Evolutionary conservation across 2,888 invertebrate species (phyloP), one percentile per base, ranked within the genome.

Genomic region (Linyphia triangularis): DNA sequence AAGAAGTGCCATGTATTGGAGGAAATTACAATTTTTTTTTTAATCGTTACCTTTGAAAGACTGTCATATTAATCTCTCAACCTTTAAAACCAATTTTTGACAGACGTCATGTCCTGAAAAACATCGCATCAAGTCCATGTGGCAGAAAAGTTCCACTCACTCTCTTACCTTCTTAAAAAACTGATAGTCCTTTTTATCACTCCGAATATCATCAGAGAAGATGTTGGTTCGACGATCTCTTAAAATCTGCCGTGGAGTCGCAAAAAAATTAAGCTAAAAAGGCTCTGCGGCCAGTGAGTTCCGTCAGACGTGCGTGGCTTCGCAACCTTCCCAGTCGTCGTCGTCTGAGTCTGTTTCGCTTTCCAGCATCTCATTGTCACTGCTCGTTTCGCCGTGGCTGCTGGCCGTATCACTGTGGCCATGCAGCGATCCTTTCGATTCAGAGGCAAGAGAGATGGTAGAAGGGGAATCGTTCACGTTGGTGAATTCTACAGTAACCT

Each of bases 311-410:
- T 86, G 83, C 13, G 86, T 83, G 2, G 86, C 89, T 61, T 89
- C 86, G 82, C 88, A 88, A 30, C 81, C 77, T 70, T 81, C 84
- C 89, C 90, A 89, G 7, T 90, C 90, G 24, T 82, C 86, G 26
- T 90, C 90, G 16, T 90, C 81, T 0, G 81, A 75, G 19, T 89
- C 89, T 9, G 79, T 84, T 26, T 89, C 86, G 57, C 65, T 81
- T 19, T 90, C 90, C 6, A 89, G 61, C 83, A 88, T 86, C 57
- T 90, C 90, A 70, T 90, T 90, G 51, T 90, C 90, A 75, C 85
- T 86, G 40, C 89, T 86, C 9, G 70, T 88, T 63, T 89, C 89
- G 0, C 89, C 90, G 9, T 88, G 88, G 70, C 85, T 89, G 40
- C 89, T 89, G 5, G 86, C 85, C 40, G 83, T 86, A 59, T 89